These are phyloP conservation scores for Xiphophorus birchmanni DNA, from an alignment of 2,797 vertebrate species.

Conservation along the genomic window DNA sequence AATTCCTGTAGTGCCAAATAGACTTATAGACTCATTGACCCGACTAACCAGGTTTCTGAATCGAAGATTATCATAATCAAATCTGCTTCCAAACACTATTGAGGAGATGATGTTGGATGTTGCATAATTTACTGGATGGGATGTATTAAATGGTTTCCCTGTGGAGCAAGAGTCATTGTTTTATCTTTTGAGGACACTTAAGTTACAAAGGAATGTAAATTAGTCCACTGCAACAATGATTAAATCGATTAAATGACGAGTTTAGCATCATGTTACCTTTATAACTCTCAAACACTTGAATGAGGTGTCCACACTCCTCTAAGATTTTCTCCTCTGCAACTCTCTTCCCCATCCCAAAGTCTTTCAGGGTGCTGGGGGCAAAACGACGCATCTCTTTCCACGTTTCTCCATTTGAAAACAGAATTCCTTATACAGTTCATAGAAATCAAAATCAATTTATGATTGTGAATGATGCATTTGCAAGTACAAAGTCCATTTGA, in stretches of 20 bases:
- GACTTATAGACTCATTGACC: too few relatives aligned
- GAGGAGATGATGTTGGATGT: conserved; percentile 77
- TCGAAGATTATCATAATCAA: conserved; percentile 70
- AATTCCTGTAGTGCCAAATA: conserved; percentile 15
- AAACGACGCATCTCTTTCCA: conserved; percentile 82
- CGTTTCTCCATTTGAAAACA: conserved; percentile 77
- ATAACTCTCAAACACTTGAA: conserved; percentile 62
- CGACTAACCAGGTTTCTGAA: conserved; percentile 66
- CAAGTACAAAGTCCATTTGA: too few relatives aligned
- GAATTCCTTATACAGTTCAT: conserved; percentile 55
- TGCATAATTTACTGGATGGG: conserved; percentile 49
- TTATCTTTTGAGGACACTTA: too few relatives aligned
- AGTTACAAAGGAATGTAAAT: neutral
- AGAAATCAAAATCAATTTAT: neutral
- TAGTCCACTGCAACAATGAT: neutral
- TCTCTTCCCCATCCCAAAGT: conserved; percentile 82
- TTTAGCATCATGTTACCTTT: conserved; percentile 55
- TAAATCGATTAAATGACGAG: neutral
- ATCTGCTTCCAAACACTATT: conserved; percentile 76
- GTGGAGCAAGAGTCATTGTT: neutral
- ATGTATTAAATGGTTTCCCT: conserved; percentile 61
- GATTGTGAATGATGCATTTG: too few relatives aligned
- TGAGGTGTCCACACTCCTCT: conserved; percentile 72
- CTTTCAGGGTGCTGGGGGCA: conserved; percentile 68
- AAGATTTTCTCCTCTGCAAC: conserved; percentile 72